phyloP scores from a whole-genome alignment of 2,888 invertebrate genomes.

The Epirrhoe tristata region DNA sequence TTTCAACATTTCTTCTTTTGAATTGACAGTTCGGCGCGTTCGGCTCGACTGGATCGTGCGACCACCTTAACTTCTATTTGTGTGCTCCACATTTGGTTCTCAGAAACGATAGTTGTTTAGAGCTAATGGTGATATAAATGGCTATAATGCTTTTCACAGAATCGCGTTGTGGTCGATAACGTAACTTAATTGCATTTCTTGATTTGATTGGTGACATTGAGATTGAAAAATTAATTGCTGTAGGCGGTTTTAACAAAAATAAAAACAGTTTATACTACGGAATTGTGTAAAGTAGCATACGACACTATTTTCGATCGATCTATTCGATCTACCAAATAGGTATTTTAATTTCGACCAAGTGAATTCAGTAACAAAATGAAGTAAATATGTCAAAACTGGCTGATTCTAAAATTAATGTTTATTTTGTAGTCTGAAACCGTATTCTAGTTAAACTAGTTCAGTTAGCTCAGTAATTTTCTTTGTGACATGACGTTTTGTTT shows the following conservation, averaged over 20 bases:
- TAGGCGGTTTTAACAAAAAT: neutral
- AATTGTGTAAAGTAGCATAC: no score
- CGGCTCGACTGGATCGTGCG: no score
- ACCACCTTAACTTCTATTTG: no score
- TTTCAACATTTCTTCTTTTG: no score
- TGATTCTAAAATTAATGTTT: neutral
- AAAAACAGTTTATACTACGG: no score
- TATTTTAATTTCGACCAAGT: no score
- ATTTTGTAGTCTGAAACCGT: neutral
- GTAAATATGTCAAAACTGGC: no score
- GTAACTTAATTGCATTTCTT: neutral
- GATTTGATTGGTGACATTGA: no score
- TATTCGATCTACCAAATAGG: no score
- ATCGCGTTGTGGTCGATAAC: slow-evolving; percentile 10
- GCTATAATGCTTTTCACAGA: slow-evolving; percentile 17
- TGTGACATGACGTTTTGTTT: slow-evolving; percentile 34
- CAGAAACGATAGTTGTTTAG: slow-evolving; percentile 15
- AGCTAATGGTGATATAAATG: slow-evolving; percentile 10
- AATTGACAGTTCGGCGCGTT: no score
- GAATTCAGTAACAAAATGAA: no score
- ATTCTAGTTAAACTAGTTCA: slow-evolving; percentile 1
- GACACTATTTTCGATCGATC: no score
- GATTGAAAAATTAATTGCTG: neutral
- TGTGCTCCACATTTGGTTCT: slow-evolving; percentile 11
- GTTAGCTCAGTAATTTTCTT: slow-evolving; percentile 21